Evolutionary conservation across 2,113 vertebrate genomes (phyloP).

Genomic region (Callopanchax toddi): DNA sequence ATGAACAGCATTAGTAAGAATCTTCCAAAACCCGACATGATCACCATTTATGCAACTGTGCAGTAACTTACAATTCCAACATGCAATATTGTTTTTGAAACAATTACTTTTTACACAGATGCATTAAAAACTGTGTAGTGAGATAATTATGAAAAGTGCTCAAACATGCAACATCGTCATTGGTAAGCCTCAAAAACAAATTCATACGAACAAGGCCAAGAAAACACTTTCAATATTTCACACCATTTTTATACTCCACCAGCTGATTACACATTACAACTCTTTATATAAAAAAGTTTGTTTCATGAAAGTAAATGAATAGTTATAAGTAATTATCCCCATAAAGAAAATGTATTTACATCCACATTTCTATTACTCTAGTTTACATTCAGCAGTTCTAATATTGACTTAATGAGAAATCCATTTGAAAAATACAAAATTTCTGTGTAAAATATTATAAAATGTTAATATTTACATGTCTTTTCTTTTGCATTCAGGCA

Average conservation of each 20-base stretch:
- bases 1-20: constrained; percentile 16
- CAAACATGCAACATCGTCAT: background rate
- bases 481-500: constrained; percentile 3
- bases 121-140: background rate
- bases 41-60: constrained; percentile 17
- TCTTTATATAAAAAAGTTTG: background rate
- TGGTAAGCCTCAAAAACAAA: constrained; percentile 10
- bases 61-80: background rate
- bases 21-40: constrained; percentile 17
- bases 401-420: constrained; percentile 14
- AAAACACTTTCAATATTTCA: no score
- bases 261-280: constrained; percentile 3
- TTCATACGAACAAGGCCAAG: no score
- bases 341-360: constrained; percentile 26
- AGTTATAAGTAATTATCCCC: constrained; percentile 1
- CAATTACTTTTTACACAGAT: background rate
- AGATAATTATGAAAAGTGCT: background rate
- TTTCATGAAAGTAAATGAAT: constrained; percentile 11
- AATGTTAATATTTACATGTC: constrained; percentile 68
- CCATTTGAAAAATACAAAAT: constrained; percentile 30
- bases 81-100: background rate
- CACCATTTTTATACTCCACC: background rate
- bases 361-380: constrained; percentile 7
- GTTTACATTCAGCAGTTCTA: constrained; percentile 43
- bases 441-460: constrained; percentile 46